A percentile compares a stretch with the other conserved stretches of the same genome.
Evolutionary conservation across 2,113 vertebrate species (phyloP).

Genomic region (Notiomystis cincta): DNA sequence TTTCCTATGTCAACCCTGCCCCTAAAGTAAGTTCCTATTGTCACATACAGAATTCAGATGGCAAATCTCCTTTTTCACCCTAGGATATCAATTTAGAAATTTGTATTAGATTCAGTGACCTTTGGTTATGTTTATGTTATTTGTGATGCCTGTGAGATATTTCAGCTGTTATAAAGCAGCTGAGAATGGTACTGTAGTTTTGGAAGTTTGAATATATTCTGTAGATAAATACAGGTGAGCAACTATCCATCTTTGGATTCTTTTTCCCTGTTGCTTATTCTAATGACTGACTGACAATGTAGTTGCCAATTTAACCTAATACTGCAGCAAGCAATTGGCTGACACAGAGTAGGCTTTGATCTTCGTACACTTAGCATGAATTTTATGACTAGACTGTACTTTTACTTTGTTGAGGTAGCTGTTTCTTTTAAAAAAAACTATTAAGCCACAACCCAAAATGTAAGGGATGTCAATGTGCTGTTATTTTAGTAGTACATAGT

Average conservation of each 20-base stretch:
- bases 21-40: neutral
- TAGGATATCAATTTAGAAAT: neutral
- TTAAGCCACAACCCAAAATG: neutral
- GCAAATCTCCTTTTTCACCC: neutral
- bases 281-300: neutral
- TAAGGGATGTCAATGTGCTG: neutral
- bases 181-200: neutral
- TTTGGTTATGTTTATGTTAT: conserved; percentile 6
- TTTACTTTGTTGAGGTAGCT: neutral
- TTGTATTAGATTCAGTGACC: neutral
- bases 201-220: neutral
- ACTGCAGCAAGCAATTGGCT: neutral
- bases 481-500: neutral
- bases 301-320: neutral
- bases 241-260: neutral
- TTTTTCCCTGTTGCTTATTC: neutral
- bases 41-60: neutral
- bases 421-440: neutral
- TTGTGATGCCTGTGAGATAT: neutral
- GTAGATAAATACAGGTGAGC: neutral
- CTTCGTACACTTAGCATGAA: neutral
- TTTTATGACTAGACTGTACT: neutral
- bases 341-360: neutral
- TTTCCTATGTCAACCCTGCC: neutral
- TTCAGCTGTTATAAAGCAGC: neutral